Base-by-base conservation (phyloP, 1,140 invertebrate genomes). In the Nixonia krombeini region DNA sequence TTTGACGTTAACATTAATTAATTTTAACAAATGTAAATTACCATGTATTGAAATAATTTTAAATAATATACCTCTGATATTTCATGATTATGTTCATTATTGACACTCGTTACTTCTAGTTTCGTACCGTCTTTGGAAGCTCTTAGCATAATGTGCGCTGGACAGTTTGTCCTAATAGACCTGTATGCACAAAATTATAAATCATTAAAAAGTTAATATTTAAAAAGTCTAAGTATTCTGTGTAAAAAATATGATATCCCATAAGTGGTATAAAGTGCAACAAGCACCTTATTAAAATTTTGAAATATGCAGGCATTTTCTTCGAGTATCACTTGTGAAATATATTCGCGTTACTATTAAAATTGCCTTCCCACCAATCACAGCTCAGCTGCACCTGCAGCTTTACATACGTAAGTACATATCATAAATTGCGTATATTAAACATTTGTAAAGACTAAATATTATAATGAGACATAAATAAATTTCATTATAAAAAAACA, bases 1-100 rank as follows among this genome's bases (percentile, higher is more conserved):
- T 12, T 26, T 28, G 9, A 28, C 9, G 7, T 31, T 16, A 44
- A 21, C 21, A 21, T 21, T 21, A 21, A 21, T n/a, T n/a, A n/a
- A n/a, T n/a, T n/a, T n/a, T n/a, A n/a, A n/a, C n/a, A n/a, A n/a
- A n/a, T n/a, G n/a, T n/a, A n/a, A n/a, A n/a, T n/a, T n/a, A n/a
- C n/a, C n/a, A n/a, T n/a, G n/a, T n/a, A n/a, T 28, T 16, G 17
- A n/a, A 17, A 8, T 29, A 33, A 44, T 41, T 3, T 13, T 23
- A 52, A 46, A 29, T 5, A 47, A 7, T 40, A 2, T 58, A 61
- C 81, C 70, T 84, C 78, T 16, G 84, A 84, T 13, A 85, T 85
- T 70, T 85, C 83, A 35, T 86, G 85, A 76, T 85, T 86, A 55
- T 86, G 85, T 16, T 83, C 77, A 46, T 86, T 86, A 63, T 85